phyloP scores from a whole-genome alignment of 2,797 vertebrate species.

The Rhynchotus rufescens region DNA sequence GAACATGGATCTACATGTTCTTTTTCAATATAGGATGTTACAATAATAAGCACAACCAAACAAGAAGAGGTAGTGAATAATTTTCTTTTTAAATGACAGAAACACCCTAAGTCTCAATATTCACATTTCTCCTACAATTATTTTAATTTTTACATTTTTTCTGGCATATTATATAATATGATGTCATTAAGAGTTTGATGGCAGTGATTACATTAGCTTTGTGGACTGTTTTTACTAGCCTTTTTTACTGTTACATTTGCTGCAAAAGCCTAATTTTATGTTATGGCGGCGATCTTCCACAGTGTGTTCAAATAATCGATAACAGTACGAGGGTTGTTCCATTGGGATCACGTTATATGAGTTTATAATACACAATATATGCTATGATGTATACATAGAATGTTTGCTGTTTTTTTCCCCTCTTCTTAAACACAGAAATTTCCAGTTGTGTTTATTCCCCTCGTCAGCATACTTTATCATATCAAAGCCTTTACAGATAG shows the following conservation, averaged over 20 bases:
- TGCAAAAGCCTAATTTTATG: slow-evolving; percentile 70
- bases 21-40: neutral
- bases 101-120: neutral
- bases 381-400: slow-evolving; percentile 77
- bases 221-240: slow-evolving; percentile 63
- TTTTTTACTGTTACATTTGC: slow-evolving; percentile 68
- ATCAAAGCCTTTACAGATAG: slow-evolving; percentile 92
- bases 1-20: neutral
- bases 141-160: slow-evolving; percentile 44
- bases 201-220: slow-evolving; percentile 42
- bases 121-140: slow-evolving; percentile 15
- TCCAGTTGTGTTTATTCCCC: slow-evolving; percentile 88
- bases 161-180: neutral
- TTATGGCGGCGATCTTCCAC: slow-evolving; percentile 62
- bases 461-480: slow-evolving; percentile 98
- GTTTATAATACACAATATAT: slow-evolving; percentile 79
- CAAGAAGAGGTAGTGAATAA: neutral
- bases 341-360: slow-evolving; percentile 76
- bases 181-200: slow-evolving; percentile 62
- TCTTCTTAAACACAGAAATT: slow-evolving; percentile 83
- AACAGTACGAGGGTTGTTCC: slow-evolving; percentile 69
- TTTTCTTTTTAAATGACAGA: slow-evolving; percentile 36
- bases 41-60: neutral
- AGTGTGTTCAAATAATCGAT: slow-evolving; percentile 73
- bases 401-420: slow-evolving; percentile 62